Base-by-base conservation (phyloP, 2,888 invertebrate species). In the Hirtodrosophila duncani region DNA sequence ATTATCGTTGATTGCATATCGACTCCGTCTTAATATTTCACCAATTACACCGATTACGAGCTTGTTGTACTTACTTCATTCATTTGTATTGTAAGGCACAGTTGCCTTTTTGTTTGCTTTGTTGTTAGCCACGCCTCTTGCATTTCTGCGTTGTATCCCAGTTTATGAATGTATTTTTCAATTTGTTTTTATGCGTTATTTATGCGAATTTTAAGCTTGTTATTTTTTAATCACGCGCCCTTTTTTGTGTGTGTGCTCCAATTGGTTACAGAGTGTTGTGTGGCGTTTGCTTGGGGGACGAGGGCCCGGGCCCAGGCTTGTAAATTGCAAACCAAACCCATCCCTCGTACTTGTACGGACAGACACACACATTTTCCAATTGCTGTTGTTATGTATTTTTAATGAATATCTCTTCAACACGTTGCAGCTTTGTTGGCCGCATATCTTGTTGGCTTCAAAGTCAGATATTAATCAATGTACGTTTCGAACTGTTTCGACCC, bases 161-260 rank as follows among this genome's bases (percentile, higher is more conserved):
- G 11, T 42, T 29, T 33, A 21, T 46, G 20, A 39, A 36, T 50
- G 37, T 50, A 16, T 42, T 29, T 33, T 26, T 46, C 23, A 39
- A 36, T 50, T 37, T 50, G 24, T 17, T 39, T 10, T 21, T 14
- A 26, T 45, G 17, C 23, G 33, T 70, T 79, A 58, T 70, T 75
- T 79, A 79, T 75, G 75, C 71, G 61, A 67, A 65, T 63, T 77
- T 77, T 38, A 63, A 71, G 72, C 45, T 58, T 80, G 72, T 71
- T 72, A 68, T 77, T 77, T 80, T 72, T 71, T 63, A 65, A 72
- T 77, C 57, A 80, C 62, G 58, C 63, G 63, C 80, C 65, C 63
- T 67, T 63, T 66, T 65, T 59, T 33, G 20, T 21, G 23, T 37
- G 30, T 31, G 36, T 31, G 13, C 17, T 23, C n/a, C n/a, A n/a